Evolutionary conservation across 2,888 invertebrate genomes (phyloP), one percentile per base, ranked within the genome.

Genomic region (Drosophila infuscata): DNA sequence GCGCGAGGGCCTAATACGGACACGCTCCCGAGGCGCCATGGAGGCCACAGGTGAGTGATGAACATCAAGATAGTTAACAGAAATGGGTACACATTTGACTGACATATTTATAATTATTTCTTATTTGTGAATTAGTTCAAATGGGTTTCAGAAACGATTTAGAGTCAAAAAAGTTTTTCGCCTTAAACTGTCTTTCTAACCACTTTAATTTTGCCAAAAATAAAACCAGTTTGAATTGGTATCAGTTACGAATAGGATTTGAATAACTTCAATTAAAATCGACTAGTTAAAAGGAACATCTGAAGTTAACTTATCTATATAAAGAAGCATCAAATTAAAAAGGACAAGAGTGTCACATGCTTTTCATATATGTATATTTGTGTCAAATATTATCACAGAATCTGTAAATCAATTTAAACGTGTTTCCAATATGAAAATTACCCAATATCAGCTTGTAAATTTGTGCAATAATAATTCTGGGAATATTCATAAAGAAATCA

Each of bases 1-100:
- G 92, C 94, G 99, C 36, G 97, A 99, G 92, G 99, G 99, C 15
- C 94, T 99, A 35, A 99, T 99, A 86, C 94, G 98, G 17, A 99
- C 99, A 0, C 94, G 99, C 62, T 98, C 98, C 0, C 94, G 97
- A 59, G 99, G 99, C 9, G 99, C 99, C 4, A 94, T 96, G 81
- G 97, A 98, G 91, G 97, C 99, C 0, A 96, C 94, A 32, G 99
- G 91, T 92, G 70, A 72, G 87, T 33, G 11, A 17, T n/a, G 17
- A 49, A 25, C 29, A 17, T 25, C 20, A 43, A 43, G 1, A 46
- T 20, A 20, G 46, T 46, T 20, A 46, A 15, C 20, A 15, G 46
- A 20, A 20, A 12, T 20, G 41, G 41, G 30, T 29, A 48, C 6
- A n/a, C n/a, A n/a, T n/a, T 41, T 25, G 25, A 25, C 9, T n/a